Evolutionary conservation across 2,797 vertebrate genomes (phyloP).

Genomic region (Remorina albescens): DNA sequence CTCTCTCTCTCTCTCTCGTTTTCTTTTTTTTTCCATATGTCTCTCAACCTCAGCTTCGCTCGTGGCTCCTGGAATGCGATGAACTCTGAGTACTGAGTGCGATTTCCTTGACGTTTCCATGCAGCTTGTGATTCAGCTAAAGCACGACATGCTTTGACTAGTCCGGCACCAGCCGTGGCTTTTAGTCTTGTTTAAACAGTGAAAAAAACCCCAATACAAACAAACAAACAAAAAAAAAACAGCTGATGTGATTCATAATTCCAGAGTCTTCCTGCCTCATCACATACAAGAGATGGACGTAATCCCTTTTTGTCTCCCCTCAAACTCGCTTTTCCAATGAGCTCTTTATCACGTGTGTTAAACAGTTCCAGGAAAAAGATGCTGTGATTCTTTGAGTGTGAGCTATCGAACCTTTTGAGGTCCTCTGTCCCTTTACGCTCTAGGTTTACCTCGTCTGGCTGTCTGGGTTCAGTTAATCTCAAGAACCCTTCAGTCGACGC

Average conservation of each 20-base stretch:
- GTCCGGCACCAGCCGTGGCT: slow-evolving; percentile 69
- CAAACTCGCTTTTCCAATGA: slow-evolving; percentile 24
- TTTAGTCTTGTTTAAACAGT: slow-evolving; percentile 71
- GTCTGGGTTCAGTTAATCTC: slow-evolving; percentile 53
- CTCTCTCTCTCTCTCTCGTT: background rate
- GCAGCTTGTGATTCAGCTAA: slow-evolving; percentile 80
- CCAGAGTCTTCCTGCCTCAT: slow-evolving; percentile 66
- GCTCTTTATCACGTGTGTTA: slow-evolving; percentile 39
- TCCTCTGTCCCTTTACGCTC: slow-evolving; percentile 73
- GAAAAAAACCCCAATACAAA: slow-evolving; percentile 22
- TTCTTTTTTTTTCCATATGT: slow-evolving; percentile 50
- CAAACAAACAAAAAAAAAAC: slow-evolving; percentile 50
- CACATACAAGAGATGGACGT: slow-evolving; percentile 47
- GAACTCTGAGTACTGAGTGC: slow-evolving; percentile 66
- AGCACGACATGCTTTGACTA: slow-evolving; percentile 81
- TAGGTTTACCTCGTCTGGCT: slow-evolving; percentile 47
- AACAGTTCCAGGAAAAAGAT: slow-evolving; percentile 39
- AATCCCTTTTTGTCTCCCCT: slow-evolving; percentile 43
- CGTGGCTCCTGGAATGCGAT: slow-evolving; percentile 69
- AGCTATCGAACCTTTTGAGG: slow-evolving; percentile 51
- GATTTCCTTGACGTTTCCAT: slow-evolving; percentile 74
- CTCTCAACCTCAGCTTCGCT: slow-evolving; percentile 68
- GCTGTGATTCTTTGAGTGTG: slow-evolving; percentile 41
- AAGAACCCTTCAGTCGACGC: slow-evolving; percentile 30
- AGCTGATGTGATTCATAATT: slow-evolving; percentile 63